phyloP scores from a whole-genome alignment of 92 coral and sea anemone species.

The Zoanthus sociatus region DNA sequence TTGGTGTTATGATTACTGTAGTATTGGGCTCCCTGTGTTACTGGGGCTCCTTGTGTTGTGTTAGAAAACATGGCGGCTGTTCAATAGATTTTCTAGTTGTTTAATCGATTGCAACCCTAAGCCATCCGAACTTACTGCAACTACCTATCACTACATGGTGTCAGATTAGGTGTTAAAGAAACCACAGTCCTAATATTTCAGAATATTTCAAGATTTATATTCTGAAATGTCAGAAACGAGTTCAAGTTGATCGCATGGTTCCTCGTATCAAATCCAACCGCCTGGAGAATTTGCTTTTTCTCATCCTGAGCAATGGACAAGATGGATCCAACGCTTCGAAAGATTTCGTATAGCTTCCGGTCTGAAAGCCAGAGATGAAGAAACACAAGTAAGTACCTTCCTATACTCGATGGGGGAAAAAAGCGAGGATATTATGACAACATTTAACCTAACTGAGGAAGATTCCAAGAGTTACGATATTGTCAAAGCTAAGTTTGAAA shows the following conservation, averaged over 20 bases:
- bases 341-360: slow-evolving; percentile 51
- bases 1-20: too few species aligned
- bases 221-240: slow-evolving; percentile 15
- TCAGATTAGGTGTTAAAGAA: too few species aligned
- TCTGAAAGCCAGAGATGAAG: slow-evolving; percentile 50
- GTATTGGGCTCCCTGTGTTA: too few species aligned
- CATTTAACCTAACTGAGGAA: slow-evolving; percentile 16
- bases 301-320: slow-evolving; percentile 45
- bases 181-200: background rate
- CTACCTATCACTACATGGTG: too few species aligned
- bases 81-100: too few species aligned
- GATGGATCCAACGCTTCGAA: slow-evolving; percentile 46
- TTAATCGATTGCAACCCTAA: too few species aligned
- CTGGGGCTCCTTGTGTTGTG: too few species aligned
- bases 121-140: too few species aligned
- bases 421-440: slow-evolving; percentile 48
- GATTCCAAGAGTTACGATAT: slow-evolving; percentile 27
- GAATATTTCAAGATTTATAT: background rate
- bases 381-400: slow-evolving; percentile 38
- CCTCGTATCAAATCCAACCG: slow-evolving; percentile 29
- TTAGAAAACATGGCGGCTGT: too few species aligned
- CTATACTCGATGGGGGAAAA: slow-evolving; percentile 51
- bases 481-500: slow-evolving; percentile 44
- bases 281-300: slow-evolving; percentile 42
- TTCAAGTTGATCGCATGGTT: background rate